These are phyloP conservation scores for Clusia tigrina DNA, from an alignment of 2,888 invertebrate genomes.

Conservation along the genomic window DNA sequence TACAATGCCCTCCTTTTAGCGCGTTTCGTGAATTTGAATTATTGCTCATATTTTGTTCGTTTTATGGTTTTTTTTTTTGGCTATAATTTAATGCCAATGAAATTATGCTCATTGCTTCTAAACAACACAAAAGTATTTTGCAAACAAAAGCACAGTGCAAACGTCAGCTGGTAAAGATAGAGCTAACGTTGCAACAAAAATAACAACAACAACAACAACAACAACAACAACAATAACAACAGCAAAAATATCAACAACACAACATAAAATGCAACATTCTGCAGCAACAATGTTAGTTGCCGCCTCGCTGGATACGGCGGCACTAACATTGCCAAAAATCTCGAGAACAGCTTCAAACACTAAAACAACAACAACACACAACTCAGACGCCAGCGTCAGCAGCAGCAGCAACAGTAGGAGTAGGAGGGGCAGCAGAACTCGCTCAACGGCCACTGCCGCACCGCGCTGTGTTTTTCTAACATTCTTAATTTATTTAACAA, in stretches of 20 bases:
- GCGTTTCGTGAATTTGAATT: not conserved
- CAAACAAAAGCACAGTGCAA: not conserved
- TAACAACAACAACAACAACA: constrained; percentile 35
- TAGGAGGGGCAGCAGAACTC: not conserved
- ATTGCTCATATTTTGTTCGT: not conserved
- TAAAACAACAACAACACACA: too few species aligned
- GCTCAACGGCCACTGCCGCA: constrained; percentile 24
- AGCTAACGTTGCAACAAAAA: constrained; percentile 34
- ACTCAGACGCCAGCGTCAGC: not conserved
- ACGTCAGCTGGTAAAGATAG: too few species aligned
- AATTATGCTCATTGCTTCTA: too few species aligned
- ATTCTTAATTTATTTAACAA: constrained; percentile 54
- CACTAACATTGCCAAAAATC: not conserved
- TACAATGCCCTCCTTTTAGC: not conserved
- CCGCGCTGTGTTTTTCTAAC: constrained; percentile 53
- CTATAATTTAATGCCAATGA: too few species aligned
- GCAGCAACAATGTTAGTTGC: constrained; percentile 20
- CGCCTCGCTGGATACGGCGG: constrained; percentile 11
- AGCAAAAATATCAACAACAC: constrained; percentile 14
- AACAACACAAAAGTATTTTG: not conserved
- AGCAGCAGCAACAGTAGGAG: not conserved
- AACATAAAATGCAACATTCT: not conserved
- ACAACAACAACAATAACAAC: constrained; percentile 14
- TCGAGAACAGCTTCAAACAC: not conserved
- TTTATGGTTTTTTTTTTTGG: not conserved